Base-by-base conservation (phyloP, 2,888 invertebrate species). In the Drosophila pseudotalamancana region DNA sequence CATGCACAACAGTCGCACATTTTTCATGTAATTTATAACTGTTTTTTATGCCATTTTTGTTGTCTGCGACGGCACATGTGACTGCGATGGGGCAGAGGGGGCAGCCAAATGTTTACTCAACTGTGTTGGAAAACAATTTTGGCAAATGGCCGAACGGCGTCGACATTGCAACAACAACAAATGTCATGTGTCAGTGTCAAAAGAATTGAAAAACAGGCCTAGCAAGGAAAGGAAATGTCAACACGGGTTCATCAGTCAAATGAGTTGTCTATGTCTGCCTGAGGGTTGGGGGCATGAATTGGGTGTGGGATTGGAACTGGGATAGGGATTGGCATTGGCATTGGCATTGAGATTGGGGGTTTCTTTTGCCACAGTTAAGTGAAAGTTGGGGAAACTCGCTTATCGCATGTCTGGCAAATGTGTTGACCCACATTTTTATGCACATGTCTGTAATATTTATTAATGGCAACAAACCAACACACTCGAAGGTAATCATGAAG, bases 191-290 rank as follows among this genome's bases (percentile, higher is more conserved):
- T 83, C 83, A 88, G 87, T 87, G 87, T 87, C 82, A 85, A 87
- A 85, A 85, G 83, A 87, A 82, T 85, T 70, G 77, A 51, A 77
- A 70, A 59, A 46, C 66, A 57, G 65, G 49, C 65, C n/a, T 21
- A 34, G 46, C 48, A 25, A 69, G 85, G 63, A 83, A 66, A 68
- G 81, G 77, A 87, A 80, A 87, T 84, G 84, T 88, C 88, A 85
- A 85, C 87, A 84, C 71, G 84, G 84, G 89, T 89, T 89, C 89
- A 90, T 89, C 90, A 90, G 90, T 90, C 89, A 89, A 88, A 89
- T 84, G 89, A 89, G 82, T 83, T 87, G 87, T 87, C 82, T 85
- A 64, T 81, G 88, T 54, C 50, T 35, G 37, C 14, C 45, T 39
- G 48, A 32, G 12, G 31, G 72, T 50, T 3, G 19, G 0, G 31